phyloP scores from a whole-genome alignment of 2,888 invertebrate genomes.

The Erpobdella octoculata region DNA sequence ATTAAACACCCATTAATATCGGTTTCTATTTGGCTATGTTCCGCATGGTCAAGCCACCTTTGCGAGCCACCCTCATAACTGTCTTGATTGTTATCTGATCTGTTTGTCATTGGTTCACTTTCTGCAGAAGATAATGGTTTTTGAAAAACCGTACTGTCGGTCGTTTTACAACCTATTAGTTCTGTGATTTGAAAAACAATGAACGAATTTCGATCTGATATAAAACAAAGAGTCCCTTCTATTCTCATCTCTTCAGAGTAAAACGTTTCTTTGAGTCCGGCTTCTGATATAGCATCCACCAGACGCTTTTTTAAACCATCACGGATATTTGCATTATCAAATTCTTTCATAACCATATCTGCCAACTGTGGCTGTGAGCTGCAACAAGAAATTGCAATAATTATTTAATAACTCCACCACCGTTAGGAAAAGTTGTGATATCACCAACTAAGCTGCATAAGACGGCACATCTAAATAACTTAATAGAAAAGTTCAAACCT shows the following conservation, averaged over 20 bases:
- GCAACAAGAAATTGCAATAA: too few relatives aligned
- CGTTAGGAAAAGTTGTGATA: too few relatives aligned
- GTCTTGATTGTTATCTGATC: not conserved
- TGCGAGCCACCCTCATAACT: not conserved
- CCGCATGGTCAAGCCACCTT: not conserved
- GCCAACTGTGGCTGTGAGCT: too few relatives aligned
- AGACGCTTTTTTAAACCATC: constrained; percentile 9
- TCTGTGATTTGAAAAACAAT: constrained; percentile 25
- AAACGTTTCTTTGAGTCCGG: constrained; percentile 18
- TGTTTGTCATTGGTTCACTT: not conserved
- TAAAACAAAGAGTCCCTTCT: constrained; percentile 20
- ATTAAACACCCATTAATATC: not conserved
- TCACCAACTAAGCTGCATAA: too few relatives aligned
- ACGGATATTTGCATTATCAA: not conserved
- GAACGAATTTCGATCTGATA: constrained; percentile 22
- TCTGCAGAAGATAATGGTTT: not conserved
- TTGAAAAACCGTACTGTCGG: not conserved
- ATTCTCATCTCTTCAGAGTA: constrained; percentile 19
- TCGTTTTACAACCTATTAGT: not conserved
- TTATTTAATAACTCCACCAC: too few relatives aligned
- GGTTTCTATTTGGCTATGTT: not conserved
- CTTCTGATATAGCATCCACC: constrained; percentile 13
- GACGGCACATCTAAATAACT: too few relatives aligned
- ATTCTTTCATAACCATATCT: constrained; percentile 5
- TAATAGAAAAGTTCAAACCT: too few relatives aligned